These are phyloP conservation scores for Lymantria monacha DNA, from an alignment of 2,888 invertebrate species.

Conservation along the genomic window DNA sequence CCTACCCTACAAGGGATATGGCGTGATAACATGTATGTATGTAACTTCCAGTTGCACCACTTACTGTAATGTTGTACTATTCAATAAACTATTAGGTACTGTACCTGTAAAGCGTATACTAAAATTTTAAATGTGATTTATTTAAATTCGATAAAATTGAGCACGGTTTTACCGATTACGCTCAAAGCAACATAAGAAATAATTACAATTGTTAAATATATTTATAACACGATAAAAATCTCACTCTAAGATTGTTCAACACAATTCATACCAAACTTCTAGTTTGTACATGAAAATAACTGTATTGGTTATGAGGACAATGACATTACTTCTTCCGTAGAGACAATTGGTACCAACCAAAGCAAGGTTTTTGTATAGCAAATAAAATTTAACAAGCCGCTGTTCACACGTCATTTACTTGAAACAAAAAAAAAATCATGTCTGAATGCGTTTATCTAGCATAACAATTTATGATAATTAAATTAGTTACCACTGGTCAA, in stretches of 20 bases:
- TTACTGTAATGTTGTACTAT: no score
- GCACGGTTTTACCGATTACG: neutral
- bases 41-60: no score
- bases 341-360: conserved; percentile 28
- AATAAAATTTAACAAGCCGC: conserved; percentile 55
- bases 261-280: conserved; percentile 13
- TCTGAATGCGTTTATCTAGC: conserved; percentile 57
- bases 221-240: conserved; percentile 3
- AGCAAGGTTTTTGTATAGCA: conserved; percentile 44
- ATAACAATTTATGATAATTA: conserved; percentile 63
- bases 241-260: conserved; percentile 9
- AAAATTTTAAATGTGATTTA: neutral
- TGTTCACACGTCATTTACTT: conserved; percentile 65
- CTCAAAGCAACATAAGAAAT: neutral
- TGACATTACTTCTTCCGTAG: conserved; percentile 34
- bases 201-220: neutral
- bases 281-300: conserved; percentile 15
- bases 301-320: conserved; percentile 23
- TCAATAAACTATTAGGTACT: no score
- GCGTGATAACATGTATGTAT: no score
- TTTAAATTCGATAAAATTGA: neutral
- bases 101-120: no score
- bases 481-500: conserved; percentile 45
- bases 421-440: conserved; percentile 56
- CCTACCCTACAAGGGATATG: no score